Evolutionary conservation across 92 coral and sea anemone species (phyloP).

Genomic region (Plumapathes pennacea): DNA sequence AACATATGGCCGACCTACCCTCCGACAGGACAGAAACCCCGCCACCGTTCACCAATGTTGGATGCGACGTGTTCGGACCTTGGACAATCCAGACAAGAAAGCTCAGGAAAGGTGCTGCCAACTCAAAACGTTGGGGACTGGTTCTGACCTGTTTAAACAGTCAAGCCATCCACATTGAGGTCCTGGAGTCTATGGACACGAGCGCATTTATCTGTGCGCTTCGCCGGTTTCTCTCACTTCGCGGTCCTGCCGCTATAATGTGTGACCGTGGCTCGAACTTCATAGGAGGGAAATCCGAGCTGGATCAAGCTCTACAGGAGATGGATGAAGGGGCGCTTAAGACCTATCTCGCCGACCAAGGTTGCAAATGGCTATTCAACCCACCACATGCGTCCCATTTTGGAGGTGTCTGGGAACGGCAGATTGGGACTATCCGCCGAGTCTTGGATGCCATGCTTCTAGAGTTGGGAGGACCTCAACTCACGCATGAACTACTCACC

Average conservation of each 20-base stretch:
- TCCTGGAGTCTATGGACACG: constrained; percentile 29
- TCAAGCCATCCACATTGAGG: constrained; percentile 27
- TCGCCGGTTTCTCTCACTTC: too few relatives aligned
- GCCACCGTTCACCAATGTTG: too few relatives aligned
- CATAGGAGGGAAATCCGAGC: background rate
- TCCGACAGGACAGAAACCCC: too few relatives aligned
- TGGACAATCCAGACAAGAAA: too few relatives aligned
- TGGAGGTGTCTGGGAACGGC: too few relatives aligned
- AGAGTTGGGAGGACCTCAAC: constrained; percentile 1
- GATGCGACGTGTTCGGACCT: too few relatives aligned
- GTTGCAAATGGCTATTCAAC: constrained; percentile 24
- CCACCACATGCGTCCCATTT: constrained; percentile 9
- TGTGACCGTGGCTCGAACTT: constrained; percentile 1
- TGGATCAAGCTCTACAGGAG: constrained; percentile 1
- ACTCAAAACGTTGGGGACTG: constrained; percentile 2
- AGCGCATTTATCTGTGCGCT: constrained; percentile 16
- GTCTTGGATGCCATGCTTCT: constrained; percentile 6
- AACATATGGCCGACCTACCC: too few relatives aligned
- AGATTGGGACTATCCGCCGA: too few relatives aligned
- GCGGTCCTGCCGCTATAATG: too few relatives aligned
- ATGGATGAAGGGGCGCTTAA: constrained; percentile 9
- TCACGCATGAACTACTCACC: background rate
- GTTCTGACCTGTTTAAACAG: constrained; percentile 7
- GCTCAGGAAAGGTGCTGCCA: background rate
- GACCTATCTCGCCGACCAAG: constrained; percentile 4